A percentile compares a stretch with the other conserved stretches of the same genome.
Evolutionary conservation across 1,140 invertebrate genomes (phyloP).

Genomic region (Phymastichus coffea): DNA sequence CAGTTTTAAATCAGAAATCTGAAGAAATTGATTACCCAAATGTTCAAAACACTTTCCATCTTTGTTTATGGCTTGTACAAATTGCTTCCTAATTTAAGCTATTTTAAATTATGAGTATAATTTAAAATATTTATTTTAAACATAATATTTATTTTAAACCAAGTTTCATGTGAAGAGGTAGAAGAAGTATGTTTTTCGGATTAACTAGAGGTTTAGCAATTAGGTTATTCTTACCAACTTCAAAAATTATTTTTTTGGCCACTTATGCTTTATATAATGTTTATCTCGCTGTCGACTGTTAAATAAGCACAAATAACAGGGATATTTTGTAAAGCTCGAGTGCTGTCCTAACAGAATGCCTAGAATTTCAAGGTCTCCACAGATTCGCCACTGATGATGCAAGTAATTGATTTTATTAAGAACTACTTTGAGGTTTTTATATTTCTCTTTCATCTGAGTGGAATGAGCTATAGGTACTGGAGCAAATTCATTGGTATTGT

Average conservation of each 20-base stretch:
- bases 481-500: too few relatives aligned
- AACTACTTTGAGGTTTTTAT: too few relatives aligned
- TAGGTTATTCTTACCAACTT: conserved; percentile 40
- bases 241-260: conserved; percentile 36
- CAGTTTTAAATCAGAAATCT: too few relatives aligned
- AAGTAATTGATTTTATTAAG: conserved; percentile 13
- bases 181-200: conserved; percentile 38
- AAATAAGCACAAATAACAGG: conserved; percentile 53
- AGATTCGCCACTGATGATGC: not conserved
- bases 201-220: conserved; percentile 39
- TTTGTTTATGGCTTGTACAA: too few relatives aligned
- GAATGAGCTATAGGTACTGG: conserved; percentile 32
- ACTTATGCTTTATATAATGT: conserved; percentile 39
- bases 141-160: too few relatives aligned
- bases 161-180: conserved; percentile 49
- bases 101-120: too few relatives aligned
- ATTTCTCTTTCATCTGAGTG: conserved; percentile 25
- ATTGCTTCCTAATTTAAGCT: too few relatives aligned
- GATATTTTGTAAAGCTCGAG: conserved; percentile 50
- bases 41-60: too few relatives aligned
- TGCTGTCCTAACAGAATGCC: conserved; percentile 46
- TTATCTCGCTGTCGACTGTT: conserved; percentile 47
- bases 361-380: conserved; percentile 41
- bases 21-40: too few relatives aligned
- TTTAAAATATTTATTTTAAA: too few relatives aligned